Base-by-base conservation (phyloP, 2,888 invertebrate species). In the Ochlodes sylvanus region DNA sequence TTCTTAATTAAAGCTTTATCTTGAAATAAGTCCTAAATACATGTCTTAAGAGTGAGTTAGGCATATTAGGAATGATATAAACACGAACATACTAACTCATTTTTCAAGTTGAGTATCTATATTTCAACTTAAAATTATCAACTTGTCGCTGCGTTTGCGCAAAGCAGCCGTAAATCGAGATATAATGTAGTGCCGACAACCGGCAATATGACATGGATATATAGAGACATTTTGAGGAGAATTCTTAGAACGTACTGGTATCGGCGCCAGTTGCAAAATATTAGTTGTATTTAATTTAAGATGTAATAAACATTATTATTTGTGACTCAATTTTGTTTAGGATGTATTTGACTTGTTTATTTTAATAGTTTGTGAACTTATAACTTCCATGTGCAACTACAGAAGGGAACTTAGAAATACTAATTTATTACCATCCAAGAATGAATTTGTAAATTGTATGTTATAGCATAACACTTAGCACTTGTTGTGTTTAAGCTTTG, bases 131-230 rank as follows among this genome's bases (percentile, higher is more conserved):
- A 17, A 44, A 66, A 66, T 66, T 67, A 61, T 67, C 60, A 67
- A 67, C 54, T 61, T 67, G 66, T 61, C 66, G 32, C 60, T 52
- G 21, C 42, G 32, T 42, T 66, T 66, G 58, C 60, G 21, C 60
- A 38, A 61, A 56, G 17, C 47, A 47, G 60, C 52, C 60, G 54
- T 61, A 67, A 67, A 67, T 67, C 34, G 66, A 42, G 19, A 17
- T 47, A 44, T 67, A 67, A 66, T 60, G 61, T 55, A 67, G 27
- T 21, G 21, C 44, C 54, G 32, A 55, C 54, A 60, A 21, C 44
- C 34, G 76, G 74, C 74, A 69, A 79, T 79, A 79, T 78, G 75
- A 77, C 76, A 69, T 80, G 78, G 80, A 79, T 74, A 77, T 76
- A 73, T 75, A 69, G 72, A 70, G 71, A 71, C 72, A 74, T 72